These are phyloP conservation scores for Aethina tumida DNA, from an alignment of 1,140 invertebrate species.

Conservation along the genomic window DNA sequence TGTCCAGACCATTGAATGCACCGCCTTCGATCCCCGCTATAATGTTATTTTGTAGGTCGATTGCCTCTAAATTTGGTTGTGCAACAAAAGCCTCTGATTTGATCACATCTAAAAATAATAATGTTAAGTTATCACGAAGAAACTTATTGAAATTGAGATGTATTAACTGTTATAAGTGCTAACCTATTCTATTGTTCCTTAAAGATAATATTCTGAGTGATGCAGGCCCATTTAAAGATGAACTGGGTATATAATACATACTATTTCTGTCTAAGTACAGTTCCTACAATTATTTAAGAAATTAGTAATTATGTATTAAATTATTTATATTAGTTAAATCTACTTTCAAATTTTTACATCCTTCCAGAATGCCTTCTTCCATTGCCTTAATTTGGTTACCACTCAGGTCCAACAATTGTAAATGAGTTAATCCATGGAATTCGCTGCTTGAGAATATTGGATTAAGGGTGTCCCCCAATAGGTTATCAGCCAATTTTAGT, in stretches of 20 bases:
- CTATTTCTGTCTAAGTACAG: slow-evolving; percentile 72
- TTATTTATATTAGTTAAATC: slow-evolving; percentile 7
- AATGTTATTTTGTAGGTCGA: slow-evolving; percentile 69
- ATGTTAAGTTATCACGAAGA: neutral
- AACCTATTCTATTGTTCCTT: slow-evolving; percentile 72
- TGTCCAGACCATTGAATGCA: slow-evolving; percentile 55
- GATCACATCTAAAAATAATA: slow-evolving; percentile 46
- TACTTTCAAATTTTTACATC: slow-evolving; percentile 63
- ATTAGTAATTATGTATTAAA: neutral
- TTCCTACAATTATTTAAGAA: slow-evolving; percentile 46
- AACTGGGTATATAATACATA: slow-evolving; percentile 59
- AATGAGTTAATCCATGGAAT: slow-evolving; percentile 60
- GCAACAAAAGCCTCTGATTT: slow-evolving; percentile 54
- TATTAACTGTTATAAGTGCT: slow-evolving; percentile 24
- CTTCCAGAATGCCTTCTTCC: slow-evolving; percentile 77
- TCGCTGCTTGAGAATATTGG: slow-evolving; percentile 81
- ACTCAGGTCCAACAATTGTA: slow-evolving; percentile 67
- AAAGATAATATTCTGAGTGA: slow-evolving; percentile 61
- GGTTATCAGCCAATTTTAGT: slow-evolving; percentile 65
- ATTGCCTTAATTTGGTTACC: slow-evolving; percentile 68
- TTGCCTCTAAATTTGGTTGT: slow-evolving; percentile 53
- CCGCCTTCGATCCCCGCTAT: slow-evolving; percentile 62
- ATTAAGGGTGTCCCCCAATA: slow-evolving; percentile 79
- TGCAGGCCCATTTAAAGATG: slow-evolving; percentile 67
- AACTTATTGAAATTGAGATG: neutral